phyloP scores from a whole-genome alignment of 2,888 invertebrate genomes.

The Sphaeridia pumilis region DNA sequence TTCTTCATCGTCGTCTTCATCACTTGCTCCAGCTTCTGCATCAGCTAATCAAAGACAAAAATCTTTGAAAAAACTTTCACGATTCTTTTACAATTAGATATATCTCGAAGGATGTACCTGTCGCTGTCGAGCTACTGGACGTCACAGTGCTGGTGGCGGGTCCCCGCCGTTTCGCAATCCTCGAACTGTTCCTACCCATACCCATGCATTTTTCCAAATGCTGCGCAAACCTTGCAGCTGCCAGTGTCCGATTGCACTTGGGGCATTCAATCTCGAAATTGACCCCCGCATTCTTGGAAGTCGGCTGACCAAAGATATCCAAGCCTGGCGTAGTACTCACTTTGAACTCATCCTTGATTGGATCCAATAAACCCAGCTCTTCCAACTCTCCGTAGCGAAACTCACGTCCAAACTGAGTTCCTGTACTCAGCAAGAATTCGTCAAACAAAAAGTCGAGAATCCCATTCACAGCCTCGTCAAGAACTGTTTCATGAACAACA shows the following conservation, averaged over 20 bases:
- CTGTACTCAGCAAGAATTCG: slow-evolving; percentile 2
- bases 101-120: too few species aligned
- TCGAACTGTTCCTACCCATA: slow-evolving; percentile 79
- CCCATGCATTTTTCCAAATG: slow-evolving; percentile 93
- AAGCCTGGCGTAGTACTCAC: slow-evolving; percentile 59
- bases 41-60: too few species aligned
- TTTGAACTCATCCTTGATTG: slow-evolving; percentile 29
- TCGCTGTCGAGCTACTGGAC: too few species aligned
- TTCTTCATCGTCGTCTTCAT: too few species aligned
- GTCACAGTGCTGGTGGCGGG: slow-evolving; percentile 43
- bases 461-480: slow-evolving; percentile 6
- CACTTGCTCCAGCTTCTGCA: too few species aligned
- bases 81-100: too few species aligned
- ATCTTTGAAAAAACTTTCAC: too few species aligned
- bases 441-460: slow-evolving; percentile 10
- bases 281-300: slow-evolving; percentile 50
- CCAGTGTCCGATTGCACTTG: slow-evolving; percentile 64
- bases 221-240: slow-evolving; percentile 76
- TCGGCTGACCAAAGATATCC: slow-evolving; percentile 74
- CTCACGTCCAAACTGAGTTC: slow-evolving; percentile 5
- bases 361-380: slow-evolving; percentile 24
- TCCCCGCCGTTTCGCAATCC: slow-evolving; percentile 72
- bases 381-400: slow-evolving; percentile 20
- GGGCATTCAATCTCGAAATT: slow-evolving; percentile 76
- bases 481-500: too few species aligned